Evolutionary conservation across 2,797 vertebrate species (phyloP).

Genomic region (Ctenopoma multispine): DNA sequence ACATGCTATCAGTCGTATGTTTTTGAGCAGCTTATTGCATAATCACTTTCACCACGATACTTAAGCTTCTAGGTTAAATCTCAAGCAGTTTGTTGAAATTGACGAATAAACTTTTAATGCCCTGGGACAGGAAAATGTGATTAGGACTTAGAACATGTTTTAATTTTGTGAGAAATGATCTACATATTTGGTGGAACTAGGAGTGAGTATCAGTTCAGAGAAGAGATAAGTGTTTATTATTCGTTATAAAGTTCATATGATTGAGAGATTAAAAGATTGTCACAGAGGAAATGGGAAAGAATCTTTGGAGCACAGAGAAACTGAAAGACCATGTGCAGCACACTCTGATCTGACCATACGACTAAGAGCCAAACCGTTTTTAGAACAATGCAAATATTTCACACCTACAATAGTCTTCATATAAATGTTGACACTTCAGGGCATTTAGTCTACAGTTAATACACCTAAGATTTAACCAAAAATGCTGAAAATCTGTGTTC

Average conservation of each 20-base stretch:
- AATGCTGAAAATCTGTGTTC: conserved; percentile 19
- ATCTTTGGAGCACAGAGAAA: conserved; percentile 3
- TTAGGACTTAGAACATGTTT: not conserved
- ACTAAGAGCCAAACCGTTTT: not conserved
- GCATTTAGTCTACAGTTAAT: conserved; percentile 10
- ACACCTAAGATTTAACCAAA: conserved; percentile 39
- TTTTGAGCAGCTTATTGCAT: conserved; percentile 44
- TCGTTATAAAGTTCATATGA: not conserved
- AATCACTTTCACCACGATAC: not conserved
- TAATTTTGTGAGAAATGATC: conserved; percentile 3
- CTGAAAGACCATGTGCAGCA: too few relatives aligned
- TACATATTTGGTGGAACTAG: not conserved
- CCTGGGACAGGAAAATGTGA: conserved; percentile 1
- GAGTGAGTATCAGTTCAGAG: conserved; percentile 2
- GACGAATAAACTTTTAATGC: not conserved
- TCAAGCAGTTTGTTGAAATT: not conserved
- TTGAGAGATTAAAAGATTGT: conserved; percentile 17
- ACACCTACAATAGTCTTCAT: conserved; percentile 1
- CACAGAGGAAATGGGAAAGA: conserved; percentile 5
- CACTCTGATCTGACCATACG: too few relatives aligned
- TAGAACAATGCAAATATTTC: conserved; percentile 7
- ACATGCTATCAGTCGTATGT: conserved; percentile 34
- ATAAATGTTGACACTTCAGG: conserved; percentile 16
- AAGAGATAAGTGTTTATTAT: not conserved
- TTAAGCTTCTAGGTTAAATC: conserved; percentile 21